Evolutionary conservation across 2,113 vertebrate species (phyloP).

Genomic region (Rhineura floridana): DNA sequence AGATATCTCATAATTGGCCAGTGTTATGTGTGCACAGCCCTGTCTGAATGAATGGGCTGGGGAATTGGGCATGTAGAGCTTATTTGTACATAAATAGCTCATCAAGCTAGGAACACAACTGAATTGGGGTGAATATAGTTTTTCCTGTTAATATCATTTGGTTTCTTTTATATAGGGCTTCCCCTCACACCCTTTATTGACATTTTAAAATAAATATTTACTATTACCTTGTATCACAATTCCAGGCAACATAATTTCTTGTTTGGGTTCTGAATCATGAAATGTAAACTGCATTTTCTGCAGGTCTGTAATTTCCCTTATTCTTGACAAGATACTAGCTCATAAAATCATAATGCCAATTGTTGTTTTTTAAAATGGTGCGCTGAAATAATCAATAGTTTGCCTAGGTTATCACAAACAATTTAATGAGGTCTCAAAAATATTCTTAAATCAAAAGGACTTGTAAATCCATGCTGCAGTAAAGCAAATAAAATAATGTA

Average conservation of each 20-base stretch:
- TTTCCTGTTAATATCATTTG: neutral
- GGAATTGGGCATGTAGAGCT: neutral
- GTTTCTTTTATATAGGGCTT: neutral
- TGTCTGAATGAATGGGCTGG: neutral
- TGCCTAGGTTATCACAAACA: conserved; percentile 15
- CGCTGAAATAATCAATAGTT: conserved; percentile 23
- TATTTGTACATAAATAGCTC: neutral
- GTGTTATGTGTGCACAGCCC: neutral
- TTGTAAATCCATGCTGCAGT: rapidly evolving
- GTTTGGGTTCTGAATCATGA: conserved; percentile 15
- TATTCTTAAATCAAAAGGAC: neutral
- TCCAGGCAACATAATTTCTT: neutral
- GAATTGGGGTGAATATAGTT: neutral
- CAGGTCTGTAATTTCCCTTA: conserved; percentile 27
- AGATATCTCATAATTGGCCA: too few relatives aligned
- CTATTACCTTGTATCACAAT: neutral
- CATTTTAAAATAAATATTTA: neutral
- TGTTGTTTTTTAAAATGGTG: neutral
- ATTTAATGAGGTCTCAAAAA: conserved; percentile 32
- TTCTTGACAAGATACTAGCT: conserved; percentile 31
- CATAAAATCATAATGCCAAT: neutral
- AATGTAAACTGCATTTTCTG: conserved; percentile 30
- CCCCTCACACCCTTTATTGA: neutral
- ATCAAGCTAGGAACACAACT: neutral
- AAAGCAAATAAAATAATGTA: conserved; percentile 15